These are phyloP conservation scores for Pentamera pediparva DNA, from an alignment of 53 echinoderm and acorn worm species.

Conservation along the genomic window DNA sequence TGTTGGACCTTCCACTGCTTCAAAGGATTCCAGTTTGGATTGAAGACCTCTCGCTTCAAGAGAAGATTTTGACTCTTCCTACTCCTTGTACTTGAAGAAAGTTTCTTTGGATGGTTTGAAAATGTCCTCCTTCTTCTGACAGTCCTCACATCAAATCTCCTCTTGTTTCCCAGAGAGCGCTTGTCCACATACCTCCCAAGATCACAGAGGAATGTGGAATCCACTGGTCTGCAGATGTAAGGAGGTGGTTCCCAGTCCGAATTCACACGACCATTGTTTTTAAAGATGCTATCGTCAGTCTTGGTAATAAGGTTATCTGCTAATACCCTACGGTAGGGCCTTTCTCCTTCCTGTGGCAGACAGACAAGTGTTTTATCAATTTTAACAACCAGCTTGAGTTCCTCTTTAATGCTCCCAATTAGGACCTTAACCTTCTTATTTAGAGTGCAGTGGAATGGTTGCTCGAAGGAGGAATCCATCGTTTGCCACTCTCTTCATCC, in stretches of 20 bases:
- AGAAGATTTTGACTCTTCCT: background rate
- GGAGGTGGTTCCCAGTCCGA: background rate
- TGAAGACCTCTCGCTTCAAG: background rate
- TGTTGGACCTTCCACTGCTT: too few relatives aligned
- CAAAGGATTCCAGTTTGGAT: background rate
- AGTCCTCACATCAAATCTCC: background rate
- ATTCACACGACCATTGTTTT: background rate
- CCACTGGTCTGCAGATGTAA: background rate
- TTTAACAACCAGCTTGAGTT: conserved; percentile 12
- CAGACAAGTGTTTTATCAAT: conserved; percentile 1
- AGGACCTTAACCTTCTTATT: conserved; percentile 2
- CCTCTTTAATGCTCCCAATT: conserved; percentile 10
- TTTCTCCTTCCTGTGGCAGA: background rate
- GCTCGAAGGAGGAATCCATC: background rate
- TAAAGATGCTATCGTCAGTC: background rate
- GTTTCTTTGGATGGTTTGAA: background rate
- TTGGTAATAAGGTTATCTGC: background rate
- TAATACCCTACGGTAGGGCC: background rate
- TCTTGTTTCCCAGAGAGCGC: background rate
- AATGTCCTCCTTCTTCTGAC: background rate
- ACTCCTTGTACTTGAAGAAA: background rate
- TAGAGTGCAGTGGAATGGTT: background rate
- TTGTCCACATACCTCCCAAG: background rate
- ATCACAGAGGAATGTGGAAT: background rate
- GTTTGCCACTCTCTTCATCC: background rate